phyloP scores from a whole-genome alignment of 2,113 vertebrate species.

The Actinemys pallida region DNA sequence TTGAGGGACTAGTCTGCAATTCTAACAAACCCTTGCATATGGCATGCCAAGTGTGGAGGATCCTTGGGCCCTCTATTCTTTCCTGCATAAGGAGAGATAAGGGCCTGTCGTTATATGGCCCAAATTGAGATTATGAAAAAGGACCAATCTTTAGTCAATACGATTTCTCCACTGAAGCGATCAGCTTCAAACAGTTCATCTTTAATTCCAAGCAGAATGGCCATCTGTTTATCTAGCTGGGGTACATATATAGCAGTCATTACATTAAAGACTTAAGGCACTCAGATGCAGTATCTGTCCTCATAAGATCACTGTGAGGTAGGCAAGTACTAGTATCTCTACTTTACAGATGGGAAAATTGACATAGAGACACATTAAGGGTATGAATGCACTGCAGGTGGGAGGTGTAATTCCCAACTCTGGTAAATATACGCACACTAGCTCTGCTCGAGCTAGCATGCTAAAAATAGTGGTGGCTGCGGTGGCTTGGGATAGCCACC shows the following conservation, averaged over 20 bases:
- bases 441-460: neutral
- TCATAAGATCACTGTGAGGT: neutral
- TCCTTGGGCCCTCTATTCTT: neutral
- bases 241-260: neutral
- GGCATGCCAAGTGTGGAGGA: neutral
- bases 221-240: neutral
- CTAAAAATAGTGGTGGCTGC: neutral
- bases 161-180: neutral
- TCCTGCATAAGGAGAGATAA: neutral
- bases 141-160: neutral
- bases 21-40: neutral
- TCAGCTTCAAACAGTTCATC: neutral
- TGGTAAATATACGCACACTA: neutral
- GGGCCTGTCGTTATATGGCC: neutral
- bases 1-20: neutral
- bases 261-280: no score
- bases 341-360: no score
- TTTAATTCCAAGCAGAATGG: neutral
- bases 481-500: neutral
- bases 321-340: neutral
- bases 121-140: neutral
- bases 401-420: neutral
- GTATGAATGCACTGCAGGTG: neutral
- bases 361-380: neutral
- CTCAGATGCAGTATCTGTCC: neutral